Evolutionary conservation across 2,797 vertebrate species (phyloP), one percentile per base, ranked within the genome.

Genomic region (Sebastes oblongus): DNA sequence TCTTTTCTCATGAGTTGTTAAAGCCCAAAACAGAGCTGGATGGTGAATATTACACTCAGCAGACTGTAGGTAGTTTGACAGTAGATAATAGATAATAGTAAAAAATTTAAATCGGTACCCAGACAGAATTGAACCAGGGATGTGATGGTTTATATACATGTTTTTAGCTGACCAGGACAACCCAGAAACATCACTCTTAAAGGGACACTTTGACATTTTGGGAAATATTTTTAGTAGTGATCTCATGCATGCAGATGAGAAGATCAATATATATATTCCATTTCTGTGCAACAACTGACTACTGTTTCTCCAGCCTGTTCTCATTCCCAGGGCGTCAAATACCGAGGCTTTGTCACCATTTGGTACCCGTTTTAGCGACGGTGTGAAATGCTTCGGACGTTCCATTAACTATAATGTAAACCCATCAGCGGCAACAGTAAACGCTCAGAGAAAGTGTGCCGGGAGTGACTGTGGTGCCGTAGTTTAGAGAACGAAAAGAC

Each of bases 121-220:
- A 0, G 32, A 64, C 36, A 74, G 18, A 65, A 39, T 1, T 39
- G 9, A 60, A 56, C 8, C 11, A 22, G 5, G 1, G 36, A 5
- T 73, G 46, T 3, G 42, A 50, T 50, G 16, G 16, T 20, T n/a
- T 25, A 10, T 64, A 29, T 55, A 8, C 27, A 24, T 66, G 16
- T 30, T 55, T 74, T 61, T 4, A 66, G 11, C 56, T 62, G 42
- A 66, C 11, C 30, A 66, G 42, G 30, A 30, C 25, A 66, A 22
- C 59, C 30, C 24, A 65, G 24, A 56, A 7, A 1, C 4, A 60
- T 70, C 54, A 60, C 4, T 61, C 29, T 72, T 62, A 39, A 78
- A 52, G 46, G 18, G 42, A 72, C 59, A 50, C 42, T 59, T 58
- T 70, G 69, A 83, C 66, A 80, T 82, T 79, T 78, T 56, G 4